Conservation (phyloP, 2,888 invertebrate species). For the Antheraea assamensis region DNA sequence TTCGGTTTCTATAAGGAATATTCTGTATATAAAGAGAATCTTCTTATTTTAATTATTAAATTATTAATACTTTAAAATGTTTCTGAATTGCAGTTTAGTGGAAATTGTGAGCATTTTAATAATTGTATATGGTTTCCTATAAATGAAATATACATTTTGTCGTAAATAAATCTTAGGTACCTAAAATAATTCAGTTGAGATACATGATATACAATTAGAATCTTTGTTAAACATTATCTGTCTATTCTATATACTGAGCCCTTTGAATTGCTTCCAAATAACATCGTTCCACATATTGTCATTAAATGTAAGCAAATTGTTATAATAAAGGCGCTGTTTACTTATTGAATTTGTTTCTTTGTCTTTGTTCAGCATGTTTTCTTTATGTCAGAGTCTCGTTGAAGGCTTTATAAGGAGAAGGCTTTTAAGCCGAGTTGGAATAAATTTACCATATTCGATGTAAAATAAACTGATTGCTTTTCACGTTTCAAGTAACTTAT, state of each 20-base stretch:
- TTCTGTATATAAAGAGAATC: background rate
- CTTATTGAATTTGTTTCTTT: conserved; percentile 30
- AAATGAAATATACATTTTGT: background rate
- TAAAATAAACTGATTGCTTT: background rate
- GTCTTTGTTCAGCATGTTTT: conserved; percentile 28
- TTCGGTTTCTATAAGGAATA: background rate
- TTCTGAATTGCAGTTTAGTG: no score
- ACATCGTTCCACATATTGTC: conserved; percentile 14
- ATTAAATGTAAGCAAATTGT: conserved; percentile 21
- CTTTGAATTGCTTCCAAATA: background rate
- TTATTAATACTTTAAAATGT: background rate
- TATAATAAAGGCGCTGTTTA: conserved; percentile 44
- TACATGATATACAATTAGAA: background rate
- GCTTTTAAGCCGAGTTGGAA: background rate
- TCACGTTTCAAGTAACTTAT: background rate
- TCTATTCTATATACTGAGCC: background rate
- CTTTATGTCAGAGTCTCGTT: conserved; percentile 24
- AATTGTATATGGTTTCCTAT: no score
- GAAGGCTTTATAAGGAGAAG: background rate
- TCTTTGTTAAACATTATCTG: background rate
- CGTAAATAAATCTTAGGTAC: background rate
- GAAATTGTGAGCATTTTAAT: no score
- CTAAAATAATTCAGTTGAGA: background rate
- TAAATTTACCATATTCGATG: background rate
- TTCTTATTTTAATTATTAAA: background rate